Evolutionary conservation across 2,113 vertebrate species (phyloP), one percentile per base, ranked within the genome.

Genomic region (Pelusios castaneus): DNA sequence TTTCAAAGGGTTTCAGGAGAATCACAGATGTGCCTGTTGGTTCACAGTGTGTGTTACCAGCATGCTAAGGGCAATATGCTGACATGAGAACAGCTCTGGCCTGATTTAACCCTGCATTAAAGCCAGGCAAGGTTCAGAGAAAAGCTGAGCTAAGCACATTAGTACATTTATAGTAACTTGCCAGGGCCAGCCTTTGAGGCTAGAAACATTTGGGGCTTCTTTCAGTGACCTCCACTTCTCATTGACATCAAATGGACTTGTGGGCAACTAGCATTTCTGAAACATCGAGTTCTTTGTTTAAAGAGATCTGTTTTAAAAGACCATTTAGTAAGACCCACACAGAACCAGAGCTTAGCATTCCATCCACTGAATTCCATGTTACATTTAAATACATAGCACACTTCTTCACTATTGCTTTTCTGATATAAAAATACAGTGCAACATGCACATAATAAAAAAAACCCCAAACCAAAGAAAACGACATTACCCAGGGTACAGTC

Each of bases 101-200:
- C 8, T 1, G 63, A 34, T 38, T 92, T 80, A 70, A 88, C 82
- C 75, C 88, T 86, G 79, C 85, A 79, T 82, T 80, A 58, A 51
- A 80, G 54, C 78, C 89, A 76, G 25, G 1, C 14, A 63, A 27
- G 38, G 27, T 86, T 85, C 86, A 77, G 5, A 80, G 0, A 77
- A 80, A 83, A 82, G 43, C 76, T 91, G 87, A 92, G 52, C 84
- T 87, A 85, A 94, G 91, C 38, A 73, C 41, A 75, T 5, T 58
- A 10, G 12, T 47, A 16, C 81, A 2, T 52, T 79, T 6, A 31
- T 1, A 87, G 47, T 41, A 41, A 27, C 1, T 31, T 6, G 31
- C 1, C 41, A 3, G 67, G 22, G 6, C 14, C 54, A 80, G 58
- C 27, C 38, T 51, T 2, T 1, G 27, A 63, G 49, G 12, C 77